Conservation (phyloP, 2,797 vertebrate species). For the Lepus townsendii region DNA sequence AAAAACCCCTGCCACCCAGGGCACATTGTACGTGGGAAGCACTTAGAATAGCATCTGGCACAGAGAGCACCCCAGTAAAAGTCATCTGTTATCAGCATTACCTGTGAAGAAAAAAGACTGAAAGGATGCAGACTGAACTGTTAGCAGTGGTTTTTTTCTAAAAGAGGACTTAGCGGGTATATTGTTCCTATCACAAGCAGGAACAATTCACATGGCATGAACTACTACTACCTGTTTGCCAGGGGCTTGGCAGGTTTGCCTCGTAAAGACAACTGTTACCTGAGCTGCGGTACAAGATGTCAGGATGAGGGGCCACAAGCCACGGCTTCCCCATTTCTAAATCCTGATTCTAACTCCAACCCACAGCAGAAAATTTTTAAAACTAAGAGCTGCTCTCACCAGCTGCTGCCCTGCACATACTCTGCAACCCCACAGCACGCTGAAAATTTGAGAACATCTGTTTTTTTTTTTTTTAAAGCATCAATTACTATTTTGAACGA, state of each 20-base stretch:
- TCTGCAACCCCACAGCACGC: conserved; percentile 17
- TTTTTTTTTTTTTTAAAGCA: background rate
- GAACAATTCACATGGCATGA: conserved; percentile 21
- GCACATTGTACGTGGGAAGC: background rate
- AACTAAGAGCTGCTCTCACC: conserved; percentile 62
- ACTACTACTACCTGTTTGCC: background rate
- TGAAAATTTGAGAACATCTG: conserved; percentile 77
- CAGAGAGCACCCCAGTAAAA: background rate
- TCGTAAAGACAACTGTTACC: background rate
- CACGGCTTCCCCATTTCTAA: conserved; percentile 62
- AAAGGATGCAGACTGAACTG: background rate
- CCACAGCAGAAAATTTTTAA: conserved; percentile 66
- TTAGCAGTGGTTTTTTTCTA: conserved; percentile 34
- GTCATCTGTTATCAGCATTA: background rate
- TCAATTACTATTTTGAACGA: conserved; percentile 76
- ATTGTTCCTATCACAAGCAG: background rate
- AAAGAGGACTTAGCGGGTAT: background rate
- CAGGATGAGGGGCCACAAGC: conserved; percentile 48
- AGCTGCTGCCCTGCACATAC: conserved; percentile 55
- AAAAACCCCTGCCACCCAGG: background rate
- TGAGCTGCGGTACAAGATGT: background rate
- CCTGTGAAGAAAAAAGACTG: conserved; percentile 6
- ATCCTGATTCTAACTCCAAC: conserved; percentile 62
- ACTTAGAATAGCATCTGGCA: background rate
- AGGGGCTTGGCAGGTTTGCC: background rate